phyloP scores from a whole-genome alignment of 23 tunicate species.

The Halocynthia aurantium region DNA sequence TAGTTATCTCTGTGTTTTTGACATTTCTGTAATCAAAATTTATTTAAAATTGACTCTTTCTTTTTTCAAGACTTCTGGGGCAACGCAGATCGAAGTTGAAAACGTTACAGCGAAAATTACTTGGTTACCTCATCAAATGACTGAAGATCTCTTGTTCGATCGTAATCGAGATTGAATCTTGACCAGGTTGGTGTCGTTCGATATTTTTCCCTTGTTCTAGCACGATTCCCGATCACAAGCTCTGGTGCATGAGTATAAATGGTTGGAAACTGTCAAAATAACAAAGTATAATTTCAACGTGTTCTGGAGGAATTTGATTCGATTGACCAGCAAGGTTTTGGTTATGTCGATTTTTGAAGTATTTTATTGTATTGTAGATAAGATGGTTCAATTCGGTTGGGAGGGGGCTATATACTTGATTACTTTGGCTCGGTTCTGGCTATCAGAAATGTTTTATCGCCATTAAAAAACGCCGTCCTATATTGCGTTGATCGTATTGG shows the following conservation, averaged over 20 bases:
- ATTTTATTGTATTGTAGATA: no score
- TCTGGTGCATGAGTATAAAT: slow-evolving; percentile 79
- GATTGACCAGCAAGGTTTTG: no score
- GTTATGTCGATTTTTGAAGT: no score
- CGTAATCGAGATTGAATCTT: slow-evolving; percentile 64
- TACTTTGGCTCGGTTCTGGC: no score
- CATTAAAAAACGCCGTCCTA: no score
- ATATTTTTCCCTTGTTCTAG: slow-evolving; percentile 69
- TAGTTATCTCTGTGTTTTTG: slow-evolving; percentile 66
- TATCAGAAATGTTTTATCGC: no score
- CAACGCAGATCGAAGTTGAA: not conserved
- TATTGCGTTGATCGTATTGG: no score
- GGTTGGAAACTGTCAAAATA: slow-evolving; percentile 70
- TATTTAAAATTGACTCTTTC: not conserved
- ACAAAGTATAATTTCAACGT: no score
- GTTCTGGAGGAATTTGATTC: no score
- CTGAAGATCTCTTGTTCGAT: slow-evolving; percentile 52
- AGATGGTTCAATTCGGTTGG: no score
- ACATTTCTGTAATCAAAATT: slow-evolving; percentile 24
- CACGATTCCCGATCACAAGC: slow-evolving; percentile 69
- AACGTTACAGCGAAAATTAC: not conserved
- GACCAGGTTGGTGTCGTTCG: slow-evolving; percentile 86
- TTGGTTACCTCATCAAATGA: slow-evolving; percentile 41
- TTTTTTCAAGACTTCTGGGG: not conserved
- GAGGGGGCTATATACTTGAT: no score